Base-by-base conservation (phyloP, 2,797 vertebrate species). In the Acipenser ruthenus region DNA sequence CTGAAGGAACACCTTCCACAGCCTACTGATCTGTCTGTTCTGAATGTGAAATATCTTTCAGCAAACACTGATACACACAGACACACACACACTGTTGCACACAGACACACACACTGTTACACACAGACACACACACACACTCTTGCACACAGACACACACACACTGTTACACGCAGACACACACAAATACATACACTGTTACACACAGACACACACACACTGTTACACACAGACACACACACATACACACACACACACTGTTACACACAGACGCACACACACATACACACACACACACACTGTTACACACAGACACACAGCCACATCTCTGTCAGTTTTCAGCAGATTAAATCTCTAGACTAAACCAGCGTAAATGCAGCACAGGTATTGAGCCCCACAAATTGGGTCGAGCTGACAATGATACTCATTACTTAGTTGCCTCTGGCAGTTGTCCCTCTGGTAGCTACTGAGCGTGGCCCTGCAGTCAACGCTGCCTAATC, bases 401-500 rank as follows among this genome's bases (percentile, higher is more conserved):
- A 63, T 68, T 66, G 59, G 67, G 66, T 68, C 63, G 64, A 62
- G 59, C 61, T 61, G 55, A 62, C 61, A 68, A 71, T 71, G 70
- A 71, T 66, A 52, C 67, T 71, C 64, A 63, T 68, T 71, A 68
- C 67, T 68, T 52, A 66, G 60, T 69, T 70, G 64, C 62, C 66
- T 70, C 65, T 48, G 67, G 68, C 72, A 65, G 65, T 69, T 62
- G 63, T 63, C 65, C 68, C 68, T 63, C 58, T 64, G 69, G 68
- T 67, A 65, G 64, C 50, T 66, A 71, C 62, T 51, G 66, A 68
- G 65, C 62, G 18, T 49, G 10, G 47, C 60, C 51, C 61, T 47
- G 23, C 63, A 73, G 71, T 69, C 68, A 71, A 70, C 61, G 73
- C 70, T 65, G 66, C 67, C 64, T 74, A 75, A 71, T 77, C 74